Conservation (phyloP, 1,140 invertebrate species). For the Cydia pomonella region DNA sequence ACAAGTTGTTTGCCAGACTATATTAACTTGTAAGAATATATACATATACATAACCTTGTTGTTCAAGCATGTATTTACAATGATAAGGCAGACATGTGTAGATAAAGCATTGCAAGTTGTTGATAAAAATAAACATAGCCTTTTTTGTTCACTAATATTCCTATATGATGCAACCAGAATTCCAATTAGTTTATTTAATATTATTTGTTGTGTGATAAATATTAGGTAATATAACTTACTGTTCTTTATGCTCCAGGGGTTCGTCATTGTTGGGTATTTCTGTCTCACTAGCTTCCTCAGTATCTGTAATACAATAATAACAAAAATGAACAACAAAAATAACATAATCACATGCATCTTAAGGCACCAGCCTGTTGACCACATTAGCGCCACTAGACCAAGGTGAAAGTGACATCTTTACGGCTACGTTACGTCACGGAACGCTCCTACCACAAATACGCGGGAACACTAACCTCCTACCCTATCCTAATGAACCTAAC, state of each 20-base stretch:
- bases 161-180: constrained; percentile 27
- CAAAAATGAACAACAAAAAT: constrained; percentile 7
- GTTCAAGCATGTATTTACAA: no score
- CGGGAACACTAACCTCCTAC: constrained; percentile 52
- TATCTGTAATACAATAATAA: constrained; percentile 83
- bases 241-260: constrained; percentile 94
- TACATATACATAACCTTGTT: no score
- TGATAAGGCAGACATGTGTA: no score
- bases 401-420: constrained; percentile 51
- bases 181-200: not conserved
- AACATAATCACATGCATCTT: not conserved
- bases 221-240: constrained; percentile 82
- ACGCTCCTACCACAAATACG: constrained; percentile 50
- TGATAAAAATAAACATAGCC: no score
- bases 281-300: constrained; percentile 94
- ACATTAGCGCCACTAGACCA: constrained; percentile 3
- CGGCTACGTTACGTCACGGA: constrained; percentile 62
- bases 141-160: no score
- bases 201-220: not conserved
- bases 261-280: constrained; percentile 91
- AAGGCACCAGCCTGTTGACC: not conserved
- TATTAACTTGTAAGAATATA: no score
- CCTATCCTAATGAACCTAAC: constrained; percentile 42
- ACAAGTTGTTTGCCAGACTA: no score
- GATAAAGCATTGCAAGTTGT: no score